phyloP scores from a whole-genome alignment of 2,113 vertebrate genomes.

The Pseudopipra pipra region DNA sequence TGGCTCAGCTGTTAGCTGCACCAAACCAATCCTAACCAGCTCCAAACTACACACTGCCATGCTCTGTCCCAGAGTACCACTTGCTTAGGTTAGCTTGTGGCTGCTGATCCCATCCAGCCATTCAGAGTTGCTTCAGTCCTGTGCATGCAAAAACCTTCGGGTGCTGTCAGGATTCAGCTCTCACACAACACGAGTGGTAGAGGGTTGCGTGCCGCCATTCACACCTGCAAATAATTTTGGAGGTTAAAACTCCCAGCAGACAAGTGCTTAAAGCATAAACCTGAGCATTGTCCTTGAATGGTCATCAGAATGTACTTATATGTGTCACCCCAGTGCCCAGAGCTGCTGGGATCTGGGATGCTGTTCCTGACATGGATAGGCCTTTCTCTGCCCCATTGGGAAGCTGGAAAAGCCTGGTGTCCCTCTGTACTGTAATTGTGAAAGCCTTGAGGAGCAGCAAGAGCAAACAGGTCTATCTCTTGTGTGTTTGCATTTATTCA shows the following conservation, averaged over 20 bases:
- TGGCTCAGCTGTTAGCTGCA: rapidly evolving
- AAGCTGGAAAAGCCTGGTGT: not conserved
- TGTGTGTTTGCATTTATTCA: not conserved
- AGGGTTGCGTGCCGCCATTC: not conserved
- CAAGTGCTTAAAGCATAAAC: not conserved
- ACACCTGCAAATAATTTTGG: not conserved
- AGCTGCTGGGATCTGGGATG: not conserved
- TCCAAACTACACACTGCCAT: not conserved
- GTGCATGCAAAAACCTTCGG: not conserved
- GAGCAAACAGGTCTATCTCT: not conserved
- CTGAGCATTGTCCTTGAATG: not conserved
- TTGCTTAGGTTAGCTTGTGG: not conserved
- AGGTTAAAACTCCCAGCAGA: not conserved
- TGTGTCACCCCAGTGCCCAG: not conserved
- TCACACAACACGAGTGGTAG: not conserved
- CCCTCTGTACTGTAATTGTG: rapidly evolving
- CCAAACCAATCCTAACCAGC: not conserved
- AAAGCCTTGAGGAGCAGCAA: not conserved
- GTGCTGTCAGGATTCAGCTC: not conserved
- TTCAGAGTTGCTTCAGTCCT: not conserved
- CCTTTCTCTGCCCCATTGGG: not conserved
- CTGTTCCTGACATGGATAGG: not conserved
- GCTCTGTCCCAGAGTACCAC: not conserved
- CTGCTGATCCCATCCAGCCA: not conserved
- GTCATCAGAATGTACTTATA: rapidly evolving